phyloP scores from a whole-genome alignment of 1,140 invertebrate genomes.

The Panulirus ornatus region DNA sequence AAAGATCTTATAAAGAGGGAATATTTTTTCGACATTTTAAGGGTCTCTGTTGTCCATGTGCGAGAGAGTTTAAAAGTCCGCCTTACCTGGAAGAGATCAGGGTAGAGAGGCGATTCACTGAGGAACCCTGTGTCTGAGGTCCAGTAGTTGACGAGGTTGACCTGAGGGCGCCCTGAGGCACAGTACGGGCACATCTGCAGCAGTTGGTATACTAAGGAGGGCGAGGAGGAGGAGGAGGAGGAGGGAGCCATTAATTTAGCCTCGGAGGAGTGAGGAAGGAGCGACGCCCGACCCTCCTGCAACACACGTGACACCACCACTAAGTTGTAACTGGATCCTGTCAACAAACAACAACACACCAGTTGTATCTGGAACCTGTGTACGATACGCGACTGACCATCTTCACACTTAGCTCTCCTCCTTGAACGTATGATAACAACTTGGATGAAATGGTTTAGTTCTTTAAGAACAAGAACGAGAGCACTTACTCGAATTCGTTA shows the following conservation, averaged over 20 bases:
- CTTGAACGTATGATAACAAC: neutral
- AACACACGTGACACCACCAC: constrained; percentile 3
- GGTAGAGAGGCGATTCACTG: neutral
- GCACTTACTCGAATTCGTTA: neutral
- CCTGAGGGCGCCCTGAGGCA: neutral
- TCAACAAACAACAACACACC: neutral
- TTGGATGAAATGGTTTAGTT: neutral
- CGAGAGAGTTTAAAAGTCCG: neutral
- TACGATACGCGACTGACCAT: neutral
- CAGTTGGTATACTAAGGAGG: neutral
- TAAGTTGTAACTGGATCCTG: constrained; percentile 27
- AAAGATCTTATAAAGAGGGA: too few species aligned
- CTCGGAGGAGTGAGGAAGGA: neutral
- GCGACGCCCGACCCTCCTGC: neutral
- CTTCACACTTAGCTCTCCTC: neutral
- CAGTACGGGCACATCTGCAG: constrained; percentile 38
- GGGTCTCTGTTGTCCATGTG: neutral
- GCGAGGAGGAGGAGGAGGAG: neutral
- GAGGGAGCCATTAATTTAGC: neutral
- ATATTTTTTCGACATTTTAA: too few species aligned
- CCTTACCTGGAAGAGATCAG: constrained; percentile 46
- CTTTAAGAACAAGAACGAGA: neutral
- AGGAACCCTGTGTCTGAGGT: neutral
- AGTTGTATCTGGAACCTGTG: too few species aligned
- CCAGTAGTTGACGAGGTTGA: neutral